Evolutionary conservation across 1,140 invertebrate species (phyloP).

Genomic region (Linepithema humile): DNA sequence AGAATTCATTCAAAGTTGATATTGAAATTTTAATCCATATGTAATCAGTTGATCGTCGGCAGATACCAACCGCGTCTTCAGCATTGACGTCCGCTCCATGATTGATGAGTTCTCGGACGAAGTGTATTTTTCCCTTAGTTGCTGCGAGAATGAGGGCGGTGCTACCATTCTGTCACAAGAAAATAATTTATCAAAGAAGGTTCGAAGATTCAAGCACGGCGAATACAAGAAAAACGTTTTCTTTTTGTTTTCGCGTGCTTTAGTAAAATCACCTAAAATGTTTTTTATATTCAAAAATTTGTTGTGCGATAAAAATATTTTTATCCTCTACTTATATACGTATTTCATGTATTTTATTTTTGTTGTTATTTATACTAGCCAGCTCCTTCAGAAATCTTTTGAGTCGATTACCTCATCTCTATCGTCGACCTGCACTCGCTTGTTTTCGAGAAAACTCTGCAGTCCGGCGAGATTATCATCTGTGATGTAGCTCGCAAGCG

Average conservation of each 20-base stretch:
- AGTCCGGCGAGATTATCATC: constrained; percentile 92
- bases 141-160: constrained; percentile 96
- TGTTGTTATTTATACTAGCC: no score
- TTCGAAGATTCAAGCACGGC: background rate
- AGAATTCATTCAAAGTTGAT: background rate
- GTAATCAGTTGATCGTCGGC: background rate
- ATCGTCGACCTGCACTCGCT: constrained; percentile 93
- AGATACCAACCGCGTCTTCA: constrained; percentile 90
- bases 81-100: constrained; percentile 95
- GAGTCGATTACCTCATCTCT: constrained; percentile 90
- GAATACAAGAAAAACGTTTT: background rate
- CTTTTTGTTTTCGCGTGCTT: no score
- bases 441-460: constrained; percentile 92
- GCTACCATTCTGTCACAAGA: constrained; percentile 91
- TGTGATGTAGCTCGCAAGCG: constrained; percentile 91
- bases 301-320: no score
- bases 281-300: no score
- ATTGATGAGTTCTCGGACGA: constrained; percentile 93
- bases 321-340: background rate
- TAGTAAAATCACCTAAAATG: no score
- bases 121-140: constrained; percentile 90
- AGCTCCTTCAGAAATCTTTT: background rate
- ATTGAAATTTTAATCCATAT: background rate
- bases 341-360: no score
- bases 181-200: constrained; percentile 17